phyloP scores from a whole-genome alignment of 2,888 invertebrate species.

The Drosophila maculinotata region DNA sequence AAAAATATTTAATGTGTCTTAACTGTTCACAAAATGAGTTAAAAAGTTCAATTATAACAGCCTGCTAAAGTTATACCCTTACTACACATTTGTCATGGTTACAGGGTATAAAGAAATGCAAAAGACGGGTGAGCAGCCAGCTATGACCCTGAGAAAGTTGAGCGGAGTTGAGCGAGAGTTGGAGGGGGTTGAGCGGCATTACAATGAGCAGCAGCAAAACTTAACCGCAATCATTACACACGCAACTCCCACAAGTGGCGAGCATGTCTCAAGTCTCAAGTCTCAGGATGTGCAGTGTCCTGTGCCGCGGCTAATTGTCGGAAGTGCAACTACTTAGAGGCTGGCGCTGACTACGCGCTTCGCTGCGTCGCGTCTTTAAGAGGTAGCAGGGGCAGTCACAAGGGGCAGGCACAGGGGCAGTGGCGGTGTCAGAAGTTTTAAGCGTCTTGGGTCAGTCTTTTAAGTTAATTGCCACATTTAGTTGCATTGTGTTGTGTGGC shows the following conservation, averaged over 20 bases:
- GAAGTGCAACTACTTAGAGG: conserved; percentile 69
- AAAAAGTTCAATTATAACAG: no score
- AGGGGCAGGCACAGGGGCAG: background rate
- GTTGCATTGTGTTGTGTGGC: conserved; percentile 10
- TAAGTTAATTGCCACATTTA: conserved; percentile 73
- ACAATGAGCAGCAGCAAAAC: conserved; percentile 2
- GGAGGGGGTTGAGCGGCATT: no score
- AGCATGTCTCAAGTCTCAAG: no score
- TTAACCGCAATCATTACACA: conserved; percentile 75
- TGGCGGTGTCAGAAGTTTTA: background rate
- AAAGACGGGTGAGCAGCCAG: conserved; percentile 49
- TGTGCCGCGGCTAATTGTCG: conserved; percentile 61
- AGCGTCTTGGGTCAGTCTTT: conserved; percentile 32
- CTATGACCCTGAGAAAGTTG: conserved; percentile 75
- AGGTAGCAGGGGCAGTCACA: background rate
- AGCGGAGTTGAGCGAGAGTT: background rate
- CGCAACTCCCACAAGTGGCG: conserved; percentile 59
- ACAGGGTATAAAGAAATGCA: background rate
- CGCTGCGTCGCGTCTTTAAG: conserved; percentile 39
- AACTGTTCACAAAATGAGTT: no score
- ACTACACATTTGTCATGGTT: no score
- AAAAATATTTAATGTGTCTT: no score
- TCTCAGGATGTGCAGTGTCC: conserved; percentile 33
- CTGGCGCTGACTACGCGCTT: conserved; percentile 60
- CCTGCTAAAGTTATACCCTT: no score